Base-by-base conservation (phyloP, 2,113 vertebrate genomes). In the Pteronura brasiliensis region DNA sequence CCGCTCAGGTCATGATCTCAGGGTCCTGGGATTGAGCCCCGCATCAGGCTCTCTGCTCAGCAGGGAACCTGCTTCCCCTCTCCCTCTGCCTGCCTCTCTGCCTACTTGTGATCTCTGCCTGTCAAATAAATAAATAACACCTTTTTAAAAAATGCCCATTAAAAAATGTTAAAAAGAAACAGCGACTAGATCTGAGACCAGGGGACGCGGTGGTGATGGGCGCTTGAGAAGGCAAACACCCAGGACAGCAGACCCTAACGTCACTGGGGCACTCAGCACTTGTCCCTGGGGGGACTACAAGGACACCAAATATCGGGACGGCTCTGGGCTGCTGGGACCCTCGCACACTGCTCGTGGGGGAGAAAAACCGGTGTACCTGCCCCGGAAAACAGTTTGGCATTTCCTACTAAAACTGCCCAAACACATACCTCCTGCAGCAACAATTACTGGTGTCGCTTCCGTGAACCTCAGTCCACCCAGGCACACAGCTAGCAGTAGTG, bases 181-280 rank as follows among this genome's bases (percentile, higher is more conserved):
- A 52, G 34, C 10, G 2, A 69, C 7, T 11, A 27, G 7, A 4
- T 27, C 2, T 44, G 44, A 67, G 72, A 34, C 71, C 1, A 44
- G 18, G 3, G 21, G n/a, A 80, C 21, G 11, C 15, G n/a, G 1
- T n/a, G 49, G 42, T 12, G 7, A 47, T 1, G 5, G 42, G 10
- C 59, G 11, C 39, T 23, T 21, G 29, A 65, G 59, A 72, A 39
- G 27, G 23, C 8, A 5, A 17, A 14, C 1, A 8, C 12, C 1
- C 7, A 4, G 8, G 29, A 49, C 42, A 72, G 11, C 7, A 11
- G 34, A 8, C 21, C 1, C 25, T 11, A 4, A 9, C 7, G 1
- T 27, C 12, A 7, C 12, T 15, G 6, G 31, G 27, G 2, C 55
- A 20, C 20, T 63, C 67, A 7, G 10, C n/a, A 10, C 18, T 49